These are phyloP conservation scores for Xylota segnis DNA, from an alignment of 2,888 invertebrate species.

Conservation along the genomic window DNA sequence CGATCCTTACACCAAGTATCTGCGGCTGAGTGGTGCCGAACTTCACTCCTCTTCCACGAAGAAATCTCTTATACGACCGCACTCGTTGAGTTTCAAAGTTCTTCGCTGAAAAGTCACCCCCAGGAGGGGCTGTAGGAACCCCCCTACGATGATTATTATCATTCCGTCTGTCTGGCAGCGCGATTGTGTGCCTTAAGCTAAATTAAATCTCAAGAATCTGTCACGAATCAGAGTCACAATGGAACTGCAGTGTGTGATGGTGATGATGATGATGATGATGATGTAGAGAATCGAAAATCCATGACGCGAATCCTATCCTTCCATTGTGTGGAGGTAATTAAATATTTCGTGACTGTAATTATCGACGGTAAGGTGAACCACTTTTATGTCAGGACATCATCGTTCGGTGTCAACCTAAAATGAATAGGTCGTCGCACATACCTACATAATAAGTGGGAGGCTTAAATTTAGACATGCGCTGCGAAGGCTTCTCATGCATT, in stretches of 20 bases:
- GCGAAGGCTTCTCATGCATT: slow-evolving; percentile 2
- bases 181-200: slow-evolving; percentile 19
- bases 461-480: slow-evolving; percentile 1
- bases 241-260: slow-evolving; percentile 3
- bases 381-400: background rate
- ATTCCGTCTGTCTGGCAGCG: slow-evolving; percentile 7
- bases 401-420: background rate
- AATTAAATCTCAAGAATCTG: slow-evolving; percentile 42
- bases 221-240: slow-evolving; percentile 40
- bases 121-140: background rate
- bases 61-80: background rate
- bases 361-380: background rate
- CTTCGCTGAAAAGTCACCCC: background rate
- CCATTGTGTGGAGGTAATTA: background rate
- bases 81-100: background rate
- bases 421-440: background rate
- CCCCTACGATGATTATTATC: background rate
- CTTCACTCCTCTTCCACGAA: background rate
- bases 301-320: background rate
- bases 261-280: slow-evolving; percentile 16
- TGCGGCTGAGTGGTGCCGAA: background rate
- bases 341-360: slow-evolving; percentile 8
- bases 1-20: background rate
- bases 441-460: background rate
- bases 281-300: slow-evolving; percentile 10